Conservation (phyloP, 2,888 invertebrate species). For the Saturnia japonica region DNA sequence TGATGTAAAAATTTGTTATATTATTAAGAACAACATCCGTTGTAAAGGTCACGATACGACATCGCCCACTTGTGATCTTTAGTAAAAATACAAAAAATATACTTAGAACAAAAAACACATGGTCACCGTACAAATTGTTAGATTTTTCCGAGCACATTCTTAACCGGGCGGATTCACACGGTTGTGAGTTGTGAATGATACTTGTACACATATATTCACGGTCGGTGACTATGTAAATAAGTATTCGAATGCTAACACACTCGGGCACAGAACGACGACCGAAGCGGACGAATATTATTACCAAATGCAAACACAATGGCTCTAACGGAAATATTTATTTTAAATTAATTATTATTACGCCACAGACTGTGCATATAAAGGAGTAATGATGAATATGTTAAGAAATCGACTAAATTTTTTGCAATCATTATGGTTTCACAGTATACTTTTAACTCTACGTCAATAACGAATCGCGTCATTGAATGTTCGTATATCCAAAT, state of each 20-base stretch:
- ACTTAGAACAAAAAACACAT: constrained; percentile 30
- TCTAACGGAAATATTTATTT: constrained; percentile 38
- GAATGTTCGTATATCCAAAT: not conserved
- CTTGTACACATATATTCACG: constrained; percentile 65
- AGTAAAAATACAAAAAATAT: not conserved
- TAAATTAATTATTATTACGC: constrained; percentile 15
- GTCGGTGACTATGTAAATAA: constrained; percentile 77
- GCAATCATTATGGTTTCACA: not conserved
- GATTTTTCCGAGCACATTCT: constrained; percentile 71
- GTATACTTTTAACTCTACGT: not conserved
- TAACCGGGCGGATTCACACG: constrained; percentile 71
- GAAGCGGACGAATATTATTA: constrained; percentile 49
- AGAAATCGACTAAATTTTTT: not conserved
- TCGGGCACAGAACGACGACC: constrained; percentile 35
- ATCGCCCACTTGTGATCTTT: not conserved
- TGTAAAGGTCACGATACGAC: not conserved
- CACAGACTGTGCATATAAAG: not conserved
- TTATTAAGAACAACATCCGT: not conserved
- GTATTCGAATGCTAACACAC: constrained; percentile 58
- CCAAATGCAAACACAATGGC: constrained; percentile 40
- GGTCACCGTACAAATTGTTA: constrained; percentile 55
- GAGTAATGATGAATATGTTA: not conserved
- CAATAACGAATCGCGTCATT: not conserved
- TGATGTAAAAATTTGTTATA: not conserved
- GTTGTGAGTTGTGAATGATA: constrained; percentile 55